These are phyloP conservation scores for Galerucella pusilla DNA, from an alignment of 2,888 invertebrate genomes.

Conservation along the genomic window DNA sequence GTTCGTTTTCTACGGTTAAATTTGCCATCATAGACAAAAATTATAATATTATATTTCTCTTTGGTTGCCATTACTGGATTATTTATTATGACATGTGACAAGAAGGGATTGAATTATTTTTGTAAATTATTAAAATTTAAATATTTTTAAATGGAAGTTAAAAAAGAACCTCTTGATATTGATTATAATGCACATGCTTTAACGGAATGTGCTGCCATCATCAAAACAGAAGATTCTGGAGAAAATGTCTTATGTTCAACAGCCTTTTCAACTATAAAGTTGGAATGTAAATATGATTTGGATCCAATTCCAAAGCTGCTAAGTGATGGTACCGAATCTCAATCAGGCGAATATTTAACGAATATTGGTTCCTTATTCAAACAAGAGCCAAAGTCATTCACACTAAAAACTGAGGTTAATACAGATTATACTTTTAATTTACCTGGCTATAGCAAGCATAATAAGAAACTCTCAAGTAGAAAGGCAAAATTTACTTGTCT, in stretches of 20 bases:
- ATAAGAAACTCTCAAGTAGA: neutral
- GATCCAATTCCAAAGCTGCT: neutral
- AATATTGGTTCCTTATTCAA: neutral
- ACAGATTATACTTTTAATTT: neutral
- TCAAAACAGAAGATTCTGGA: conserved; percentile 3
- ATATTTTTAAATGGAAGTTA: neutral
- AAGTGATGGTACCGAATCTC: neutral
- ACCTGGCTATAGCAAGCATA: neutral
- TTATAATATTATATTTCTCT: too few relatives aligned
- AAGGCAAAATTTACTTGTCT: neutral
- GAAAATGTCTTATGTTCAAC: neutral
- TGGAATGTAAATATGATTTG: neutral
- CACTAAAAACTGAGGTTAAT: neutral
- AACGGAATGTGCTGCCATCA: neutral
- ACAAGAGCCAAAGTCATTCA: neutral
- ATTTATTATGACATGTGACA: too few relatives aligned
- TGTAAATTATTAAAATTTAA: neutral
- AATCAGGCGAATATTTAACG: neutral
- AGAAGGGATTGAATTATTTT: neutral
- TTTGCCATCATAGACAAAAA: too few relatives aligned
- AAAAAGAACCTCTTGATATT: neutral
- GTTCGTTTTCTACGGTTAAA: too few relatives aligned
- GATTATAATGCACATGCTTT: neutral
- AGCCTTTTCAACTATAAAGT: neutral
- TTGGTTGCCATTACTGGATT: too few relatives aligned